Evolutionary conservation across 2,888 invertebrate species (phyloP).

Genomic region (Lepetodrilus schrolli): DNA sequence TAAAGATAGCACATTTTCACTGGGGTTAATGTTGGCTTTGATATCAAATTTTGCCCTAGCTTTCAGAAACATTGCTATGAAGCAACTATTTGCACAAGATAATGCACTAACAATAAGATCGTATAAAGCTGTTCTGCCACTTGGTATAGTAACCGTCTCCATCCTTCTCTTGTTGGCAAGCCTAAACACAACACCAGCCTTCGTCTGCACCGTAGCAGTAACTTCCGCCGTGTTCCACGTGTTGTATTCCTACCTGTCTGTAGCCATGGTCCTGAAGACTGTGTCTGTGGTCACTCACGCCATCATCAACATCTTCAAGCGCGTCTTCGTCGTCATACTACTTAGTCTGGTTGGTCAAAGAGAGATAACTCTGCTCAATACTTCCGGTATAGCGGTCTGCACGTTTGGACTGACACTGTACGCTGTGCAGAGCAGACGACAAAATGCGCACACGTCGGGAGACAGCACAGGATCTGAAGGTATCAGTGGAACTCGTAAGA

Average conservation of each 20-base stretch:
- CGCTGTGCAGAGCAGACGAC: not conserved
- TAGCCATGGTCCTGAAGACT: conserved; percentile 39
- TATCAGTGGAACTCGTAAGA: no score
- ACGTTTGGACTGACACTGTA: conserved; percentile 19
- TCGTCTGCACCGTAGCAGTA: not conserved
- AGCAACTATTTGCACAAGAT: conserved; percentile 24
- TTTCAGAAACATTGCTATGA: conserved; percentile 40
- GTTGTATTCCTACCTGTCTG: conserved; percentile 48
- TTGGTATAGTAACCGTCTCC: not conserved
- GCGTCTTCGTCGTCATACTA: conserved; percentile 46
- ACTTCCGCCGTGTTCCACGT: conserved; percentile 47
- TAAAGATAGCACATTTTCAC: not conserved
- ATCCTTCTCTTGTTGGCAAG: not conserved
- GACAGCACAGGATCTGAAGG: no score
- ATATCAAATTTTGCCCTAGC: conserved; percentile 40
- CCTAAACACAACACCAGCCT: not conserved
- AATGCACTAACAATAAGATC: not conserved
- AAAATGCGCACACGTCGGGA: no score
- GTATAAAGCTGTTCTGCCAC: not conserved
- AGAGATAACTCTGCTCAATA: conserved; percentile 31
- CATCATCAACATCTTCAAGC: conserved; percentile 47
- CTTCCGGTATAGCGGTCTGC: conserved; percentile 34
- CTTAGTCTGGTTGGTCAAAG: conserved; percentile 42
- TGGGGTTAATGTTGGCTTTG: conserved; percentile 31
- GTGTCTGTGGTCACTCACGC: conserved; percentile 50